Base-by-base conservation (phyloP, 1,140 invertebrate species). In the Drosophila elegans region DNA sequence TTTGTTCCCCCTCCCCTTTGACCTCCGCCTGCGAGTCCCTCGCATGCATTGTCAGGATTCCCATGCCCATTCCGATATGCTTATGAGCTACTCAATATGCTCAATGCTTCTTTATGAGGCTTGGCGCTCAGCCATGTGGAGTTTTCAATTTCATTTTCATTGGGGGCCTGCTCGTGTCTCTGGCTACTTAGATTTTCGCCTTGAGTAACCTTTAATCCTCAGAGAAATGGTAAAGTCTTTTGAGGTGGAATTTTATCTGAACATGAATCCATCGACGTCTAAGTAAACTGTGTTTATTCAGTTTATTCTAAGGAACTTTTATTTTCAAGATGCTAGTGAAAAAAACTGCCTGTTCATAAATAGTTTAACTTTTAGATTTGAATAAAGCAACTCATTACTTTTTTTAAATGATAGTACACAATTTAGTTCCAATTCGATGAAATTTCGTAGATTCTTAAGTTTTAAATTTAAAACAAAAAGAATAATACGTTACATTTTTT, bases 11-110 rank as follows among this genome's bases (percentile, higher is more conserved):
- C 29, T 29, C 16, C 16, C 34, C 27, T 25, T 27, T 11, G 27
- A 25, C 36, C 56, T 41, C 21, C 55, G 48, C 52, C 68, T 42
- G 60, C 34, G 59, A 75, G 55, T 64, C 32, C 54, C 41, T 53
- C 9, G 52, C 36, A 21, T 57, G 59, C 52, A 74, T 68, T 68
- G 27, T 68, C 54, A 42, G 55, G 29, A 59, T 44, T 69, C 49
- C 34, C 36, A 41, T 56, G 63, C 67, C 46, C 48, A 71, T 69
- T 71, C 44, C 16, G 41, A 69, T 71, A 45, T 71, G 64, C 64
- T 71, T 41, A 69, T 71, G 44, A 72, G 64, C 66, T 39, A 25
- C 68, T 72, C 66, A 72, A 72, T 71, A 71, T 71, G 68, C 57
- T 69, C 64, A 63, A 44, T 68, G 61, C 32, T 16, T 36, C 60